Base-by-base conservation (phyloP, 2,888 invertebrate genomes). In the Mythimna loreyi region DNA sequence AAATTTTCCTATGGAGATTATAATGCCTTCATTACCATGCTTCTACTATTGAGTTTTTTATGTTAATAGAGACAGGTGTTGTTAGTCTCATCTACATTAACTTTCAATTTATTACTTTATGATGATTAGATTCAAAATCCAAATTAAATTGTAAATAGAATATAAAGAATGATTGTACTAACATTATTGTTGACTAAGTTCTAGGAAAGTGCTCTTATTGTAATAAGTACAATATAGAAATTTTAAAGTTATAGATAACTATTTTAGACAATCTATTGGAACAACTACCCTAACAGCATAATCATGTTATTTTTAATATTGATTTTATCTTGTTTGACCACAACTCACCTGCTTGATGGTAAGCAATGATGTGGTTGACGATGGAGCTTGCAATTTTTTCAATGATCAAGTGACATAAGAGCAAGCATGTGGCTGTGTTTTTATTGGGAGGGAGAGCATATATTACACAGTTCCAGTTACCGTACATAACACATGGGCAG, bases 171-270 rank as follows among this genome's bases (percentile, higher is more conserved):
- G 6, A 19, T 21, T 61, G 50, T 53, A 36, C 52, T 72, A 13
- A 2, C 16, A 47, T n/a, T 47, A 72, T 53, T 40, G 36, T 62
- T n/a, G 11, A 16, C 52, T 45, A 72, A 28, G n/a, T 52, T 72
- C 43, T 63, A 72, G 36, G 33, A 33, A 52, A 69, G 16, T 61
- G 33, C 33, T 45, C 43, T 7, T 52, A 50, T 9, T 30, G 52
- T 36, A 45, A 36, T 60, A 25, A 36, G 52, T 72, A 69, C 33
- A 36, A 52, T 53, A n/a, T 52, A 60, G 25, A 21, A 3, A 5
- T 4, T 45, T 0, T 19, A 50, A 52, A 23, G 8, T 45, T 36
- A 3, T n/a, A 28, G 23, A 16, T n/a, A 45, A 33, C 19, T 52
- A 45, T 36, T n/a, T 47, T 45, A 13, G 56, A 28, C 21, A 68